A percentile compares a stretch with the other conserved stretches of the same genome.
phyloP scores from a whole-genome alignment of 53 echinoderm and acorn worm genomes.

The Actinopyga echinites region DNA sequence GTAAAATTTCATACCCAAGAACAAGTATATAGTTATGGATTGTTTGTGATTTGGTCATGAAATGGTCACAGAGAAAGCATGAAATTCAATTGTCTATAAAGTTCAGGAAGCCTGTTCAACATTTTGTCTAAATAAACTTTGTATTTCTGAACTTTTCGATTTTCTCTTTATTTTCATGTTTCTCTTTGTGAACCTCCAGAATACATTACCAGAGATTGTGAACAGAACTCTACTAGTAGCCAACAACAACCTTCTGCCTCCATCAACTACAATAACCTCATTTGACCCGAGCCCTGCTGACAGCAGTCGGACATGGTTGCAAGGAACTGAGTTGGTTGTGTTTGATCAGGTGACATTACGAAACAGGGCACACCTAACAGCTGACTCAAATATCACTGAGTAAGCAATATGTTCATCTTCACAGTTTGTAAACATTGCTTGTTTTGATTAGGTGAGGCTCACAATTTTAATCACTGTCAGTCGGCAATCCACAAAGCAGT shows the following conservation, averaged over 20 bases:
- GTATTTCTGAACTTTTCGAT: background rate
- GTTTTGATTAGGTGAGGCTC: no score
- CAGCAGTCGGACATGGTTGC: constrained; percentile 72
- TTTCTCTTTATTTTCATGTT: background rate
- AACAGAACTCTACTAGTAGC: constrained; percentile 71
- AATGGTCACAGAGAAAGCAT: no score
- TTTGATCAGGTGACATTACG: constrained; percentile 58
- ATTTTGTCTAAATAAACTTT: background rate
- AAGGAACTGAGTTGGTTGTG: constrained; percentile 54
- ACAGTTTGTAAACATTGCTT: background rate
- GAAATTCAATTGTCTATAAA: no score
- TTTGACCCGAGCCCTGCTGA: constrained; percentile 41
- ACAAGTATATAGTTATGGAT: no score
- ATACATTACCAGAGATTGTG: constrained; percentile 46
- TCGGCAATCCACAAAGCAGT: no score
- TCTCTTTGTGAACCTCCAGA: constrained; percentile 35
- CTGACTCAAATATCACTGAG: constrained; percentile 70
- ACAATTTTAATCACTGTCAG: no score
- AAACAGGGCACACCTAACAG: constrained; percentile 56
- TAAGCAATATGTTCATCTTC: constrained; percentile 37
- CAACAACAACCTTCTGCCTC: constrained; percentile 68
- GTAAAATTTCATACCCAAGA: no score
- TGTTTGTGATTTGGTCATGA: no score
- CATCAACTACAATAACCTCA: constrained; percentile 46
- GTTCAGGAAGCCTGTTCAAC: background rate